phyloP scores from a whole-genome alignment of 2,113 vertebrate species.

The Cryptoleucopteryx plumbea region DNA sequence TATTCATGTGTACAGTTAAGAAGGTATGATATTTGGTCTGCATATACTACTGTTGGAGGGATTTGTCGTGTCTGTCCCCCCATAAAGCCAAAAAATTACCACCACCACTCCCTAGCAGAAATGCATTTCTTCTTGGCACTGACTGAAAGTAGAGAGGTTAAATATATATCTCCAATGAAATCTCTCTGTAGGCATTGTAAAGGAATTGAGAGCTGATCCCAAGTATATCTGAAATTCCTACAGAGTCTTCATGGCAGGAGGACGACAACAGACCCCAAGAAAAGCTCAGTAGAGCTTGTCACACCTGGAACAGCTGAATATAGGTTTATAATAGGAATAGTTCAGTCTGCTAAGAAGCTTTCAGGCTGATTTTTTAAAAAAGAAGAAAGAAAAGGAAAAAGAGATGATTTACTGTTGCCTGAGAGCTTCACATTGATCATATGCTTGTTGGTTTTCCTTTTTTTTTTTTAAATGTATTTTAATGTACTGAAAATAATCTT shows the following conservation, averaged over 20 bases:
- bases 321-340: neutral
- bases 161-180: neutral
- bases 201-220: neutral
- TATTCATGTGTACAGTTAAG: neutral
- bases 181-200: neutral
- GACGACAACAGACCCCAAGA: neutral
- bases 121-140: neutral
- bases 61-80: no score
- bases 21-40: neutral
- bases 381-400: neutral
- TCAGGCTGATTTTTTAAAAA: neutral
- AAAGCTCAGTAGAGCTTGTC: neutral
- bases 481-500: conserved; percentile 31
- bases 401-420: neutral
- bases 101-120: neutral
- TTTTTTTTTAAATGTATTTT: conserved; percentile 1
- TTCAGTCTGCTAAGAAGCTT: neutral
- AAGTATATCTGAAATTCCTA: neutral
- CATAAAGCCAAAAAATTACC: neutral
- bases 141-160: neutral
- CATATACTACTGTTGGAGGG: neutral
- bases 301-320: neutral
- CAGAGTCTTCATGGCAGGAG: neutral
- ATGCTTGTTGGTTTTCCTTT: neutral
- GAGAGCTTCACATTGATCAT: neutral